phyloP scores from a whole-genome alignment of 2,888 invertebrate genomes.

The Resseliella maxima region DNA sequence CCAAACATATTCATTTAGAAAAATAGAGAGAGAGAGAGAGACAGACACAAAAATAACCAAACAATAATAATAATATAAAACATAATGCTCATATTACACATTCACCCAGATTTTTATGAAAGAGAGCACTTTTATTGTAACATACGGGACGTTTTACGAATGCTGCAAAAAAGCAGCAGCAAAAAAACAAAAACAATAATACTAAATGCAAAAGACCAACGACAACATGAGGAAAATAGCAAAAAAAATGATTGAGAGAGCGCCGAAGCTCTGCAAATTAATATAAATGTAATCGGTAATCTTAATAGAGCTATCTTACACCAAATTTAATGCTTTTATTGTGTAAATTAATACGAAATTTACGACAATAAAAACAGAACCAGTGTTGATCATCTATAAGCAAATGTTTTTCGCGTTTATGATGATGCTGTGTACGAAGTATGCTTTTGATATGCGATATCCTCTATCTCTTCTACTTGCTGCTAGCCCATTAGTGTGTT shows the following conservation, averaged over 20 bases:
- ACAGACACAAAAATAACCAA: not conserved
- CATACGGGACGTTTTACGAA: conserved; percentile 15
- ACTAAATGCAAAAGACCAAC: not conserved
- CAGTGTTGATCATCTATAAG: not conserved
- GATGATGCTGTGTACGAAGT: not conserved
- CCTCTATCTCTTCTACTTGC: not conserved
- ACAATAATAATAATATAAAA: conserved; percentile 41
- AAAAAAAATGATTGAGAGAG: not conserved
- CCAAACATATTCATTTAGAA: too few species aligned
- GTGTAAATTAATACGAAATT: conserved; percentile 54
- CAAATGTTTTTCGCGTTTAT: not conserved
- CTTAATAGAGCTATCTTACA: conserved; percentile 46
- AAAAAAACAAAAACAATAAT: not conserved
- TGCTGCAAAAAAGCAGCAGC: not conserved
- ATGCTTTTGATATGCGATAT: too few species aligned
- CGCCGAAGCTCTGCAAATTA: not conserved
- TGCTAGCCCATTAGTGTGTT: conserved; percentile 42
- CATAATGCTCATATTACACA: conserved; percentile 55
- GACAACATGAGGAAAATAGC: not conserved
- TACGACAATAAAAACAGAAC: conserved; percentile 33
- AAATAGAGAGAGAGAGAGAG: not conserved
- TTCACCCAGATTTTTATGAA: conserved; percentile 38
- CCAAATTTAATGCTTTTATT: conserved; percentile 46
- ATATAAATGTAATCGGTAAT: conserved; percentile 20
- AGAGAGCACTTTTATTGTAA: conserved; percentile 42